Conservation (phyloP, 2,888 invertebrate genomes). For the Macroteleia sp. region DNA sequence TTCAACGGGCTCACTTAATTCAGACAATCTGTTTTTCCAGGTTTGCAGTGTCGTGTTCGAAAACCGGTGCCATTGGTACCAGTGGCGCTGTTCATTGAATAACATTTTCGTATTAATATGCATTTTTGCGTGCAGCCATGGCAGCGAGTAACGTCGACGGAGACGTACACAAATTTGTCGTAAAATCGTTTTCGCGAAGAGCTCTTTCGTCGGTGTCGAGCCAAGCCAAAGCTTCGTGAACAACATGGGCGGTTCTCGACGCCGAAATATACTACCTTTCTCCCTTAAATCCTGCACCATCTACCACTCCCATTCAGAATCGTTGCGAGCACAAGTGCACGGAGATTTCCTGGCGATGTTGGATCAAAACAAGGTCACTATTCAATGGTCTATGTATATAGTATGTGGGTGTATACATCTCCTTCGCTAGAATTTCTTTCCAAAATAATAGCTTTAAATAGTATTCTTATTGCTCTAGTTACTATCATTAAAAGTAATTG, state of each 20-base stretch:
- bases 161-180: constrained; percentile 65
- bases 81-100: constrained; percentile 36
- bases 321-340: constrained; percentile 58
- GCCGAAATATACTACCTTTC: constrained; percentile 77
- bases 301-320: constrained; percentile 66
- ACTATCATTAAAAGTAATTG: too few species aligned
- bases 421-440: constrained; percentile 13
- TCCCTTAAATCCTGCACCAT: constrained; percentile 74
- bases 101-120: constrained; percentile 49
- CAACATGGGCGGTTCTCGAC: constrained; percentile 80
- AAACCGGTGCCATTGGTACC: constrained; percentile 6
- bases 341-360: constrained; percentile 57
- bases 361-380: constrained; percentile 76
- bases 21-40: background rate
- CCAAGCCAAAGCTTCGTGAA: constrained; percentile 77
- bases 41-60: background rate
- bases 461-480: constrained; percentile 40
- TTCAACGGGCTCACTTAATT: background rate
- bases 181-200: constrained; percentile 76
- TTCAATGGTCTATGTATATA: constrained; percentile 65
- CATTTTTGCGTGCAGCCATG: constrained; percentile 28
- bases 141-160: constrained; percentile 36
- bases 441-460: constrained; percentile 35
- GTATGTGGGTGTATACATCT: constrained; percentile 7
- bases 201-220: constrained; percentile 60